Percentiles rank a stretch among this genome's conserved stretches.
Conservation (phyloP, 2,888 invertebrate genomes). For the Pseudococcus longispinus region DNA sequence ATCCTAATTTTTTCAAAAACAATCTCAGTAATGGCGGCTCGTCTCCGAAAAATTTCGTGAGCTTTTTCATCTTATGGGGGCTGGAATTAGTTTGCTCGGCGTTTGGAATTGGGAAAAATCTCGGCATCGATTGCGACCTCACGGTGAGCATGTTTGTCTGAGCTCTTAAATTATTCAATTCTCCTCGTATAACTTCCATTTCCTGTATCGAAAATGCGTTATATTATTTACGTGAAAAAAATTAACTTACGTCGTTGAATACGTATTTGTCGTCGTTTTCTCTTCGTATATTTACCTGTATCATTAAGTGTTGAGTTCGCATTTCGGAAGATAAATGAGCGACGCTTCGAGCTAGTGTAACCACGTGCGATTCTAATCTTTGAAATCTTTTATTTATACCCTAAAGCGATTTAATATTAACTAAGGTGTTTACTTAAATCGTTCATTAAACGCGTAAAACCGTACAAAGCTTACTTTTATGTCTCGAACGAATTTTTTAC, state of each 20-base stretch:
- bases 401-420: conserved; percentile 63
- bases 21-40: conserved; percentile 89
- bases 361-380: conserved; percentile 87
- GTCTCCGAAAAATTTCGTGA: conserved; percentile 92
- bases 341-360: conserved; percentile 86
- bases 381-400: conserved; percentile 88
- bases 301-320: conserved; percentile 86
- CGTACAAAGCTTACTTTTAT: conserved; percentile 66
- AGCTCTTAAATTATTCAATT: conserved; percentile 78
- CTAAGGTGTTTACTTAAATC: conserved; percentile 44
- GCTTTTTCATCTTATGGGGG: conserved; percentile 83
- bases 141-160: conserved; percentile 70
- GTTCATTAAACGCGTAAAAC: background rate
- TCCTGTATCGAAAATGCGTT: conserved; percentile 67
- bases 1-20: conserved; percentile 88
- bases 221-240: background rate
- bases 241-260: background rate
- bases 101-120: conserved; percentile 61
- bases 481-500: conserved; percentile 74
- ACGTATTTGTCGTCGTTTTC: background rate
- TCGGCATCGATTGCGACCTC: conserved; percentile 69
- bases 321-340: conserved; percentile 91
- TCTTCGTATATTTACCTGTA: conserved; percentile 66
- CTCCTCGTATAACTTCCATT: conserved; percentile 84
- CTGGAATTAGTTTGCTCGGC: conserved; percentile 74